Evolutionary conservation across 1,140 invertebrate genomes (phyloP).

Genomic region (Drosophila pectinifera): DNA sequence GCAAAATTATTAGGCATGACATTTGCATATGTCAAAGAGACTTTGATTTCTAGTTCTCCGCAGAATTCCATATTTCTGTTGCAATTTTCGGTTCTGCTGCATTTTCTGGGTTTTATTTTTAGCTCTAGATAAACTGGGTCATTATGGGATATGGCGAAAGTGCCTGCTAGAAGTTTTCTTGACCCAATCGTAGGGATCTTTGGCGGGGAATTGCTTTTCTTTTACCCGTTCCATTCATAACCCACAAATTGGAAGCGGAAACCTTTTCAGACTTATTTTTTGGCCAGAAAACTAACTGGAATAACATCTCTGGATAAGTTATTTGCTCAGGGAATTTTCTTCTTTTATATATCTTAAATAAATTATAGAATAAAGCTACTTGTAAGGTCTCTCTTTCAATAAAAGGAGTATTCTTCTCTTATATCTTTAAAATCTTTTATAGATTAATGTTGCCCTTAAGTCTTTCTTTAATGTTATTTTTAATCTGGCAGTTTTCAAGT

Average conservation of each 20-base stretch:
- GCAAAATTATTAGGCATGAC: constrained; percentile 9
- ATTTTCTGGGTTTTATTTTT: constrained; percentile 26
- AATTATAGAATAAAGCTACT: too few species aligned
- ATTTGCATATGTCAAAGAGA: constrained; percentile 4
- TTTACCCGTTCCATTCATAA: background rate
- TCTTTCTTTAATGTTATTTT: background rate
- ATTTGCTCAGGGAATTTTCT: too few species aligned
- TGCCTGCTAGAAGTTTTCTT: background rate
- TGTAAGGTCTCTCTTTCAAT: too few species aligned
- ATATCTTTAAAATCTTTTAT: background rate
- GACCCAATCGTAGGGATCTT: background rate
- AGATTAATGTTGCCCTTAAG: too few species aligned
- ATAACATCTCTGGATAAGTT: background rate
- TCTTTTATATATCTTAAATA: too few species aligned
- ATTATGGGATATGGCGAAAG: constrained; percentile 7
- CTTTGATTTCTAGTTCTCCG: background rate
- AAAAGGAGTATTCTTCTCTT: background rate
- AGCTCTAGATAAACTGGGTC: constrained; percentile 28
- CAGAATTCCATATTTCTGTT: background rate
- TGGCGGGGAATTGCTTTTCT: background rate
- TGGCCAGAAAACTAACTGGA: background rate
- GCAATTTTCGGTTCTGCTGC: constrained; percentile 14
- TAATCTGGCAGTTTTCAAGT: background rate
- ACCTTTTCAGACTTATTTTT: background rate
- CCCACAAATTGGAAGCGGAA: background rate